Percentiles rank a stretch among this genome's conserved stretches.
These are phyloP conservation scores for Flabesymbios commensalis DNA, from an alignment of 2,888 invertebrate genomes.

Conservation along the genomic window DNA sequence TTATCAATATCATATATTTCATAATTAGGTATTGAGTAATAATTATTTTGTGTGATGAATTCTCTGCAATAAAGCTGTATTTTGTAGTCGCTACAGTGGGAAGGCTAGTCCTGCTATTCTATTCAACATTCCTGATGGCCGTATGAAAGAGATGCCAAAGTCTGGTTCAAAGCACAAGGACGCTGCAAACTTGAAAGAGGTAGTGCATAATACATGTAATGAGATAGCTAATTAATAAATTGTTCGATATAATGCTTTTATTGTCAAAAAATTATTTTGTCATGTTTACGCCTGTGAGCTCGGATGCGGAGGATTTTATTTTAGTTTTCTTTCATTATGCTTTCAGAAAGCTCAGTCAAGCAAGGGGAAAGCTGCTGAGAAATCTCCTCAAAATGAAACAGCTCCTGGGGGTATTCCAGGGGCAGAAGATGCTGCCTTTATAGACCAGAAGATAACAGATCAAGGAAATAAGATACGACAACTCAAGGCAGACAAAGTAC, in stretches of 20 bases:
- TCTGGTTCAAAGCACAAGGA: slow-evolving; percentile 58
- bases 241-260: too few species aligned
- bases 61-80: too few species aligned
- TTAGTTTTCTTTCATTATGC: not conserved
- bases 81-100: slow-evolving; percentile 70
- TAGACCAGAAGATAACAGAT: slow-evolving; percentile 61
- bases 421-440: slow-evolving; percentile 27
- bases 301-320: too few species aligned
- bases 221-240: too few species aligned
- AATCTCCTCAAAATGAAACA: slow-evolving; percentile 54
- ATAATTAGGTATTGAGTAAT: too few species aligned
- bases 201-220: too few species aligned
- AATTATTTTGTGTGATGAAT: too few species aligned
- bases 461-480: slow-evolving; percentile 75
- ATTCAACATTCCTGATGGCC: slow-evolving; percentile 94
- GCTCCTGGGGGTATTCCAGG: slow-evolving; percentile 27
- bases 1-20: too few species aligned
- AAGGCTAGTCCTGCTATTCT: slow-evolving; percentile 79
- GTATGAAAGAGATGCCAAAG: slow-evolving; percentile 76
- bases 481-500: slow-evolving; percentile 65
- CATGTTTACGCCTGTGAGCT: too few species aligned
- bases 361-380: slow-evolving; percentile 58
- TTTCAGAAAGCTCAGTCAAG: slow-evolving; percentile 48
- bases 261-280: too few species aligned
- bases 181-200: too few species aligned